These are phyloP conservation scores for Erythrocercus mccallii DNA, from an alignment of 2,113 vertebrate species.

Conservation along the genomic window DNA sequence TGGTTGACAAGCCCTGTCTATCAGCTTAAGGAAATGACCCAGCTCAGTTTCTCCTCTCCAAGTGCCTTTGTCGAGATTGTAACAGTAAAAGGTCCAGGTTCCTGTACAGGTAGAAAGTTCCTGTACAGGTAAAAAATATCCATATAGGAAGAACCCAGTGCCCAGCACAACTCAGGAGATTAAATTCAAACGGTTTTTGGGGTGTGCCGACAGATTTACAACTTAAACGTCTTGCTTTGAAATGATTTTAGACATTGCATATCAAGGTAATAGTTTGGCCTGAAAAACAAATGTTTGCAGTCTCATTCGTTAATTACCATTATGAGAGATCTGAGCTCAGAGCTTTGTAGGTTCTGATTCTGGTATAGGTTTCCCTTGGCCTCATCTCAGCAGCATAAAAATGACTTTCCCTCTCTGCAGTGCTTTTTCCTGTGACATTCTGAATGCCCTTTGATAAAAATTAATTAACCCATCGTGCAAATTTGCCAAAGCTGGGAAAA, in stretches of 20 bases:
- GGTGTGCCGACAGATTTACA: slow-evolving; percentile 10
- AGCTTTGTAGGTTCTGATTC: neutral
- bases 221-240: slow-evolving; percentile 1
- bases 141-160: neutral
- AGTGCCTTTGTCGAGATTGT: neutral
- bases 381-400: neutral
- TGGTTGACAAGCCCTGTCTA: slow-evolving; percentile 11
- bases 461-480: neutral
- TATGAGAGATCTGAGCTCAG: neutral
- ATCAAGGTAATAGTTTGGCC: neutral
- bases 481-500: neutral
- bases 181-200: neutral
- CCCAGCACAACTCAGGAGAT: neutral
- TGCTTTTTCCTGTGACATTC: neutral
- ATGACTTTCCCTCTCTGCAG: neutral
- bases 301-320: neutral
- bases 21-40: slow-evolving; percentile 4
- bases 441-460: neutral
- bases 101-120: neutral
- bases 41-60: neutral
- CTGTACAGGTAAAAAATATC: neutral
- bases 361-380: slow-evolving; percentile 21
- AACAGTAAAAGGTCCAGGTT: neutral
- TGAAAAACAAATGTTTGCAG: slow-evolving; percentile 37
- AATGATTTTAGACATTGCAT: neutral